Conservation (phyloP, 2,888 invertebrate species). For the Dorcus parallelipipedus region DNA sequence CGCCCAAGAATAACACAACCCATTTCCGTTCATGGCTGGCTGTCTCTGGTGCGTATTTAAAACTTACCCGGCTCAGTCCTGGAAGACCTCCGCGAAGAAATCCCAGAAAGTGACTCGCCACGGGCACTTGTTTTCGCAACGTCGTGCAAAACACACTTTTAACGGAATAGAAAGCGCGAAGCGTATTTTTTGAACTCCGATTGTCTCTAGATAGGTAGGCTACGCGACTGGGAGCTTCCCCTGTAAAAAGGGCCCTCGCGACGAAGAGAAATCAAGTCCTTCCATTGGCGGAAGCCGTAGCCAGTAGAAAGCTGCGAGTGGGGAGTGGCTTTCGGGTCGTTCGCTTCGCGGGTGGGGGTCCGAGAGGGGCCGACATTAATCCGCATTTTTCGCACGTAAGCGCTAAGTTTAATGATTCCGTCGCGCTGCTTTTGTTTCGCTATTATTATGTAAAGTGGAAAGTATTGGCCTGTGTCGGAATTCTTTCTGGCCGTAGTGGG, state of each 20-base stretch:
- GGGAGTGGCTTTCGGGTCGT: constrained; percentile 26
- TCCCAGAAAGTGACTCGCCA: background rate
- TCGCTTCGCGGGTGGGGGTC: constrained; percentile 8
- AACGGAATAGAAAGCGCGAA: background rate
- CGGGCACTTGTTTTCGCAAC: too few relatives aligned
- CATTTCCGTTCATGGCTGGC: constrained; percentile 41
- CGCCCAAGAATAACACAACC: constrained; percentile 37
- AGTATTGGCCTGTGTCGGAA: constrained; percentile 12
- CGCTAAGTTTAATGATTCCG: too few relatives aligned
- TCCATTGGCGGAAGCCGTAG: constrained; percentile 25
- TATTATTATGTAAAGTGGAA: constrained; percentile 11
- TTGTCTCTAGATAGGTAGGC: constrained; percentile 29
- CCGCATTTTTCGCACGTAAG: too few relatives aligned
- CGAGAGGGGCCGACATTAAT: background rate
- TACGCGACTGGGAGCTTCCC: constrained; percentile 31
- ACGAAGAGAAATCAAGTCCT: constrained; percentile 17
- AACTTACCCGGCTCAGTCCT: constrained; percentile 12
- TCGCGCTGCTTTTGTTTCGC: background rate
- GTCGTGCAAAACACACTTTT: too few relatives aligned
- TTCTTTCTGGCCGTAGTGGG: constrained; percentile 4
- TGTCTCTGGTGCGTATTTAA: constrained; percentile 2
- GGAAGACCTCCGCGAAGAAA: background rate
- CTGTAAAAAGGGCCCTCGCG: constrained; percentile 28
- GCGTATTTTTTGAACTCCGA: constrained; percentile 25
- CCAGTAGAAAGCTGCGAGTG: constrained; percentile 27